Evolutionary conservation across 2,888 invertebrate genomes (phyloP).

Genomic region (Resseliella maxima): DNA sequence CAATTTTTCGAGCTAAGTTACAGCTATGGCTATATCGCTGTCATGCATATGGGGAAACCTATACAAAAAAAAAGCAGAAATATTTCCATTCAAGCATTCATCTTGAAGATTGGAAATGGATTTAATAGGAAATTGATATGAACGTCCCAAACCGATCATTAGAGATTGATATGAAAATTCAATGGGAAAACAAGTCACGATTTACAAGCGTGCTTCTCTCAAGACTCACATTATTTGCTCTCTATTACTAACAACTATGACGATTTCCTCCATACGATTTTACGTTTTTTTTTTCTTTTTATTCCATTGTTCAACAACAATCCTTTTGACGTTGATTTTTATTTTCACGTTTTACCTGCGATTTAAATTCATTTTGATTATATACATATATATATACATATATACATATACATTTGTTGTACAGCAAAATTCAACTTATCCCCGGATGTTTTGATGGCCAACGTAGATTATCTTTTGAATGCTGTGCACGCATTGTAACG

Average conservation of each 20-base stretch:
- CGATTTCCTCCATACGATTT: no score
- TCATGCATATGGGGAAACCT: not conserved
- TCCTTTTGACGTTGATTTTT: no score
- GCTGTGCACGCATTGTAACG: conserved; percentile 14
- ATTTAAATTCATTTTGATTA: no score
- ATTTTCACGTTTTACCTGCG: no score
- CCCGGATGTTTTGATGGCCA: conserved; percentile 14
- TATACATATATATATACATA: no score
- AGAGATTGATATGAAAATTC: conserved; percentile 31
- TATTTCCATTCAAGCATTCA: conserved; percentile 2
- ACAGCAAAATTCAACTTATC: not conserved
- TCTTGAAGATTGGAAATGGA: not conserved
- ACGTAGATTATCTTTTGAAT: not conserved
- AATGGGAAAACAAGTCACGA: conserved; percentile 31
- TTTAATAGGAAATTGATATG: conserved; percentile 41
- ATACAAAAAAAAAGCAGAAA: not conserved
- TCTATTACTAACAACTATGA: not conserved
- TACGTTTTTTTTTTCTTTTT: not conserved
- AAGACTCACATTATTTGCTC: not conserved
- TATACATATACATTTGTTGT: no score
- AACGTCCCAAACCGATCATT: conserved; percentile 2
- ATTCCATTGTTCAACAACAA: no score
- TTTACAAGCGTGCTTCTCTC: not conserved
- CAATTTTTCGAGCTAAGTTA: not conserved
- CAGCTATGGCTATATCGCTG: not conserved